Percentiles rank a stretch among this genome's conserved stretches.
Evolutionary conservation across 1,140 invertebrate genomes (phyloP).

Genomic region (Asbolus verrucosus): DNA sequence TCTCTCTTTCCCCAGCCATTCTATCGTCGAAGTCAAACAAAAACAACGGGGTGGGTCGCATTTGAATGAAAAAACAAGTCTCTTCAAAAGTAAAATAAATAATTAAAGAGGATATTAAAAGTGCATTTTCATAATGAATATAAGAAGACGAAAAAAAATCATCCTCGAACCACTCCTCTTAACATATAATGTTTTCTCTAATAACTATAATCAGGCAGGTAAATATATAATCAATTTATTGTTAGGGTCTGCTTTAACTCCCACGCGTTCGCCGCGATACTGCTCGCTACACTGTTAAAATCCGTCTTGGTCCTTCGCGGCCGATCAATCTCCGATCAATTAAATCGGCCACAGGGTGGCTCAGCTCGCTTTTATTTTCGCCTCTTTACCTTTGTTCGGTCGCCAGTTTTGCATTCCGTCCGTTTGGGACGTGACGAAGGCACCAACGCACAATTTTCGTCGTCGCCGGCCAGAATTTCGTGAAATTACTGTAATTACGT

Average conservation of each 20-base stretch:
- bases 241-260: constrained; percentile 58
- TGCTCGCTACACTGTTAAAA: constrained; percentile 44
- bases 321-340: not conserved
- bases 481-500: constrained; percentile 53
- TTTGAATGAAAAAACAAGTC: not conserved
- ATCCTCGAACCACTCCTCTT: constrained; percentile 59
- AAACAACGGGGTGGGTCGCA: not conserved
- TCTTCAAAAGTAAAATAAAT: constrained; percentile 27
- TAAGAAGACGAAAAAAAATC: constrained; percentile 49
- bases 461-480: constrained; percentile 42
- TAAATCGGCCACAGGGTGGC: too few relatives aligned
- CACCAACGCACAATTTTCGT: constrained; percentile 11
- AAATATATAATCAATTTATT: constrained; percentile 64
- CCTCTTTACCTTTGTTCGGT: too few relatives aligned
- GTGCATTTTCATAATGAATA: too few relatives aligned
- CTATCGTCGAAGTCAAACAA: too few relatives aligned
- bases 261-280: constrained; percentile 53
- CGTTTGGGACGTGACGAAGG: constrained; percentile 2
- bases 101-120: constrained; percentile 31
- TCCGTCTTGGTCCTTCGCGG: not conserved
- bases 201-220: constrained; percentile 64
- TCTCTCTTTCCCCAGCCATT: too few relatives aligned
- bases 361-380: too few relatives aligned
- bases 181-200: constrained; percentile 64
- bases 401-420: too few relatives aligned